Evolutionary conservation across 1,140 invertebrate genomes (phyloP), one percentile per base, ranked within the genome.

Genomic region (Plutomurus gul): DNA sequence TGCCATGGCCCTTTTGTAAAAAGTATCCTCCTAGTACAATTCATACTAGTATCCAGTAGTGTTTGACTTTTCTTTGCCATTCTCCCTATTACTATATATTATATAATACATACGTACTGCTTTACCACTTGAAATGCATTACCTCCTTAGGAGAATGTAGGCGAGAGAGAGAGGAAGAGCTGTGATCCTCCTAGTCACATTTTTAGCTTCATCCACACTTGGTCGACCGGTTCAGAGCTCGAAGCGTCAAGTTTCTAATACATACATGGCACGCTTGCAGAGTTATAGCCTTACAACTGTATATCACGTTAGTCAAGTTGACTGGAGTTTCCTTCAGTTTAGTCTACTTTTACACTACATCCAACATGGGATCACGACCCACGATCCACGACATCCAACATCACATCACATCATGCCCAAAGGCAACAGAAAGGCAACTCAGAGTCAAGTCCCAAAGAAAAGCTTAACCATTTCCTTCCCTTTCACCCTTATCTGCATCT

Each of bases 161-260:
- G n/a, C n/a, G 36, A 30, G 56, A 22, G 18, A 18, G 25, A 51
- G 47, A 51, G 25, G 47, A 51, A 51, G 25, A 51, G 13, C 56
- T 33, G 36, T 65, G 56, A 65, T 65, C 56, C 56, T 65, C 16
- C 56, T 65, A 65, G 56, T 65, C 56, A 65, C 56, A 65, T 65
- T 65, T 65, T 65, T 65, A 65, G 56, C 56, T 65, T 65, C 56
- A 65, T 65, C 56, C 56, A 65, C 56, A 65, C 56, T 65, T 65
- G 18, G 27, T 30, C 18, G 56, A 65, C n/a, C 36, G 25, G 25
- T 33, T 33, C 27, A 65, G 56, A 65, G 56, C 56, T 65, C 16
- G 16, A 65, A 65, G 56, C 56, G 56, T 65, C 56, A 65, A 65
- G 56, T 65, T 65, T 27, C 56, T 27, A n/a, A 36, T 33, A 65